Conservation (phyloP, 2,797 vertebrate genomes). For the Sebastolobus altivelis region DNA sequence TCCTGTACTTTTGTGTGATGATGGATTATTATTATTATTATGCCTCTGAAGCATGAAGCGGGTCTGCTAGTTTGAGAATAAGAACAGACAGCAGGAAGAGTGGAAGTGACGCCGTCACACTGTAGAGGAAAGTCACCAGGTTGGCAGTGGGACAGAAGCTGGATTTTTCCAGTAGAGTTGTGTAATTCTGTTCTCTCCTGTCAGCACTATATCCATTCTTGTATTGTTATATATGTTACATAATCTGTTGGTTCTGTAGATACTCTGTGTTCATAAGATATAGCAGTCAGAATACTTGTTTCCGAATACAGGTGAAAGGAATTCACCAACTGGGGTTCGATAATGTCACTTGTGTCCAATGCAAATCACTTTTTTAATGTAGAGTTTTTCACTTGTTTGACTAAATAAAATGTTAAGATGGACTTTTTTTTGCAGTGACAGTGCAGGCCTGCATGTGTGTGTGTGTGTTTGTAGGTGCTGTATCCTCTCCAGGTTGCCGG, state of each 20-base stretch:
- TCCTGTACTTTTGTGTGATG: slow-evolving; percentile 9
- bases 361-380: background rate
- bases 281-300: background rate
- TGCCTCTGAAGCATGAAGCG: background rate
- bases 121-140: slow-evolving; percentile 13
- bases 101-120: slow-evolving; percentile 3
- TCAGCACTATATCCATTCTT: background rate
- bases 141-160: background rate
- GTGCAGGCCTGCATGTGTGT: background rate
- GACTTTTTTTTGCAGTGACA: background rate
- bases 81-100: slow-evolving; percentile 3
- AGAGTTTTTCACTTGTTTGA: background rate
- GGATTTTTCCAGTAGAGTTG: background rate
- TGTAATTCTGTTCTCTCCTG: background rate
- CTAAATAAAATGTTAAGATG: background rate
- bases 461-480: slow-evolving; percentile 29
- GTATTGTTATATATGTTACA: background rate
- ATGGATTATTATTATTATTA: slow-evolving; percentile 16
- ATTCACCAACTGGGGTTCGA: background rate
- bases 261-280: background rate
- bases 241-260: background rate
- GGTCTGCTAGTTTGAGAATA: slow-evolving; percentile 9
- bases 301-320: background rate
- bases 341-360: background rate
- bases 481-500: slow-evolving; percentile 25